Base-by-base conservation (phyloP, 2,113 vertebrate species). In the Cynocephalus volans region DNA sequence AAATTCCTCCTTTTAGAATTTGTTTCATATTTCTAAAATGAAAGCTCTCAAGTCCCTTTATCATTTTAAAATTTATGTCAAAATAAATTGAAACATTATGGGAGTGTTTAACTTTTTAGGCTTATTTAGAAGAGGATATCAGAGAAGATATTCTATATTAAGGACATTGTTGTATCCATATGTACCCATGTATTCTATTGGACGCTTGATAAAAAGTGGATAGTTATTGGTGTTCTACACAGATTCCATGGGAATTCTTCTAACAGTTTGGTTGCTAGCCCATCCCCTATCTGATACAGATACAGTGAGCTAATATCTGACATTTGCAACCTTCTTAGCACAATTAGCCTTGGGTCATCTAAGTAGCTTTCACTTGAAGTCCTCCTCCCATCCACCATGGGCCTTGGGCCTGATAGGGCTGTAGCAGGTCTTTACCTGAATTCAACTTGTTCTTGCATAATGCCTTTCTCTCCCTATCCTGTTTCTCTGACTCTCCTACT, bases 11-110 rank as follows among this genome's bases (percentile, higher is more conserved):
- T 96, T 92, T 82, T 84, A 90, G 48, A 93, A 82, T 87, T 87
- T 83, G 31, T 88, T 91, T 83, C 91, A 56, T 65, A 90, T 90
- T 88, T 97, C 45, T 54, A 88, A 88, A 58, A 90, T 11, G 18
- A 76, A 87, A 79, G 12, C 33, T 92, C 36, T 77, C 54, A 97
- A 93, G 10, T 67, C 41, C 26, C 56, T 50, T 36, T 79, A 75
- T 79, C 41, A 36, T 13, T 52, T 67, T 58, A 88, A 41, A 41
- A 60, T 21, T 75, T 87, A 69, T 79, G 4, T 84, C 84, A 45
- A 94, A 92, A 88, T 70, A 87, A 79, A 36, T 90, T 18, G 36
- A 89, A 95, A 77, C 91, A 45, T 60, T 85, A 86, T 80, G 36
- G 10, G 56, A 21, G 64, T 6, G 13, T 23, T 93, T 86, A 92